These are phyloP conservation scores for Podabrus alpinus DNA, from an alignment of 2,888 invertebrate species.

Conservation along the genomic window DNA sequence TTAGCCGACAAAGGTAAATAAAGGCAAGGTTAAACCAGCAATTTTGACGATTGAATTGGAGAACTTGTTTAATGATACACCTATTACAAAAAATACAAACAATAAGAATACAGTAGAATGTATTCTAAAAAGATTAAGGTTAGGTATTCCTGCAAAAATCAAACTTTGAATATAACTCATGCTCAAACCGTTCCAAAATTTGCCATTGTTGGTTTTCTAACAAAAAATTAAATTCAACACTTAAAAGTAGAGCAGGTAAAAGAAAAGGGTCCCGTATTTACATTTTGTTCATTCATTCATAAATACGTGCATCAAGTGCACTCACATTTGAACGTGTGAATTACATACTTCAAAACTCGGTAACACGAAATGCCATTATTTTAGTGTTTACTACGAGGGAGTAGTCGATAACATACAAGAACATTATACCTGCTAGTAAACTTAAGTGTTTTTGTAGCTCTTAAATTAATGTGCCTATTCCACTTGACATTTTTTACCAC, in stretches of 20 bases:
- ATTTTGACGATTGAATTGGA: neutral
- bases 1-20: neutral
- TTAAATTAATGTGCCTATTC: too few species aligned
- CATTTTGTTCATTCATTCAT: neutral
- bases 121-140: neutral
- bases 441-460: too few species aligned
- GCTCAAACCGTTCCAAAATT: too few species aligned
- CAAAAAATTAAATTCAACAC: neutral
- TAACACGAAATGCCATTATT: neutral
- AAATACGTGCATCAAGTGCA: neutral
- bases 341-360: neutral
- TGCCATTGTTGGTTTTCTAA: neutral
- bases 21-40: neutral
- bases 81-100: neutral
- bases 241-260: neutral
- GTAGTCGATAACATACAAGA: too few species aligned
- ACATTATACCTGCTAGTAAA: too few species aligned
- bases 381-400: neutral
- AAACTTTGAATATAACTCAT: neutral
- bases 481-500: too few species aligned
- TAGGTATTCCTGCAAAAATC: neutral
- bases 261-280: neutral
- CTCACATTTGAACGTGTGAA: neutral
- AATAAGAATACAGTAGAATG: neutral
- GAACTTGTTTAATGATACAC: neutral